Evolutionary conservation across 2,888 invertebrate genomes (phyloP).

Genomic region (Platycnemis pennipes): DNA sequence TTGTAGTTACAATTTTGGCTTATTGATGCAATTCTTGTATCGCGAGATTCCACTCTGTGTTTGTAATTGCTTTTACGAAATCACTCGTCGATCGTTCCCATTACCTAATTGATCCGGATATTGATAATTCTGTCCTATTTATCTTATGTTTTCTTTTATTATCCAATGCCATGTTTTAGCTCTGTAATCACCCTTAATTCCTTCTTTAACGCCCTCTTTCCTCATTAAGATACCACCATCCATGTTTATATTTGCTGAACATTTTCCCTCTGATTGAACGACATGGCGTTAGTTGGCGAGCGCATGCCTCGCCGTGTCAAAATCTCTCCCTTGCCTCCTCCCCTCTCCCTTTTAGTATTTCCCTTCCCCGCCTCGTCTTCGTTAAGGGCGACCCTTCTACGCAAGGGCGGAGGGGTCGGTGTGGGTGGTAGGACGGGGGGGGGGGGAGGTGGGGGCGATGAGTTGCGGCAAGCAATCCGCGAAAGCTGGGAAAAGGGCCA

Average conservation of each 20-base stretch:
- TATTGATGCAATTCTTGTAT: too few relatives aligned
- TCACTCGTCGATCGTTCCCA: too few relatives aligned
- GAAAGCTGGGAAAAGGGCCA: background rate
- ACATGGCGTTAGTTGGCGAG: background rate
- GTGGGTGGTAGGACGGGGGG: background rate
- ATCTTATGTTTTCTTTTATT: too few relatives aligned
- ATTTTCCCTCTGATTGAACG: background rate
- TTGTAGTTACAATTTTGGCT: too few relatives aligned
- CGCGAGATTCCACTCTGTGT: too few relatives aligned
- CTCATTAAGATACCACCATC: background rate
- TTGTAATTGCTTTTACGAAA: too few relatives aligned
- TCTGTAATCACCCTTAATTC: too few relatives aligned
- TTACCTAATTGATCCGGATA: too few relatives aligned
- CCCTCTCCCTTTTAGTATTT: background rate
- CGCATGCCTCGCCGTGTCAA: background rate
- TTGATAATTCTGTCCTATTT: too few relatives aligned
- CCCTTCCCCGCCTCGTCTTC: background rate
- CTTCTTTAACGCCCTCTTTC: too few relatives aligned
- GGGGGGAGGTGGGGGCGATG: background rate
- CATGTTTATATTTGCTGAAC: background rate
- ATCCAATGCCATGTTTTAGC: too few relatives aligned
- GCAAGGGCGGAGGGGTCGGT: background rate
- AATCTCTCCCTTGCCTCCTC: background rate
- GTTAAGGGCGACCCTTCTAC: background rate
- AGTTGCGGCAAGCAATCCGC: background rate